Conservation (phyloP, 2,888 invertebrate genomes). For the Euspilapteryx auroguttella region DNA sequence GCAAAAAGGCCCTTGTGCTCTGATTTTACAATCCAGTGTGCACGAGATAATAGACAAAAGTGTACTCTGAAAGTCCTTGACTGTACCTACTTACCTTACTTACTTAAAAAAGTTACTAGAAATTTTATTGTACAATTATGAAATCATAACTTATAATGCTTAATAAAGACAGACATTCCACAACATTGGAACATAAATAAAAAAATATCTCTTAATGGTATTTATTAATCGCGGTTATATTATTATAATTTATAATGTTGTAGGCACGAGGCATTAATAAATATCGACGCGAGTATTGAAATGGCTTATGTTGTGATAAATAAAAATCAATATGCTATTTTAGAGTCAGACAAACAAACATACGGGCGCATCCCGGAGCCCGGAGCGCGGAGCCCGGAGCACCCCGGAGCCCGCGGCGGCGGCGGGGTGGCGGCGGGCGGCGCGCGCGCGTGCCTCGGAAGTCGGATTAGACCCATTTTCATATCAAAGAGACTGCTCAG, state of each 20-base stretch:
- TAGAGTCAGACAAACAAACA: conserved; percentile 33
- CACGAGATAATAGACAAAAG: no score
- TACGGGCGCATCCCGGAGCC: conserved; percentile 31
- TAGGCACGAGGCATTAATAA: conserved; percentile 29
- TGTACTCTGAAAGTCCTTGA: no score
- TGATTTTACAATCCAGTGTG: no score
- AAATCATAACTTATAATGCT: conserved; percentile 18
- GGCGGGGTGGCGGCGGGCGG: no score
- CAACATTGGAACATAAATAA: no score
- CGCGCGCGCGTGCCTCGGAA: conserved; percentile 49
- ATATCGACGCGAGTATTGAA: conserved; percentile 40
- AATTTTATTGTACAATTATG: no score
- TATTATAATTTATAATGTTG: conserved; percentile 39
- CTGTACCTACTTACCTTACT: no score
- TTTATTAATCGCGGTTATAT: conserved; percentile 39
- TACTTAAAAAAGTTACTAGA: no score
- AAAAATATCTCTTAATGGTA: no score
- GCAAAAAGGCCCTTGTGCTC: no score
- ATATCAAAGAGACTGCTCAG: conserved; percentile 49
- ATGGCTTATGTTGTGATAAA: conserved; percentile 39
- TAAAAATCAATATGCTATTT: conserved; percentile 40
- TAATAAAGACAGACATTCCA: conserved; percentile 28
- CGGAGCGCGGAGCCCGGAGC: no score
- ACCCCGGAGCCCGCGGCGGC: conserved; percentile 24
- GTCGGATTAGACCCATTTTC: conserved; percentile 56